Conservation (phyloP, 2,113 vertebrate species). For the Notiomystis cincta region DNA sequence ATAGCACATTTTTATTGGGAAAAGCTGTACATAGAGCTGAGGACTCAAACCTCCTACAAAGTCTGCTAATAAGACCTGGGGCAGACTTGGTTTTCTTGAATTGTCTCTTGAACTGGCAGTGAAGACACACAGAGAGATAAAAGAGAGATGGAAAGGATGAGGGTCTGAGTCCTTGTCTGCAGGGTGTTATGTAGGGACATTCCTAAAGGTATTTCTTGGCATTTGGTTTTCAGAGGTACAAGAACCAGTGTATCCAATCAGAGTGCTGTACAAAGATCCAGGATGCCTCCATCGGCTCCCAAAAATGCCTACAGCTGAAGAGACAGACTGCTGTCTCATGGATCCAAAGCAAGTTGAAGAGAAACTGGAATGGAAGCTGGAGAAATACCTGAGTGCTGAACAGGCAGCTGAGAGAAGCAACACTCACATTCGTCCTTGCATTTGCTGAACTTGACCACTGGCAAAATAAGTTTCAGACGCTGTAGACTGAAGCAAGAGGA, state of each 20-base stretch:
- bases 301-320: neutral
- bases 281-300: neutral
- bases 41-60: neutral
- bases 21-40: neutral
- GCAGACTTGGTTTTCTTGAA: neutral
- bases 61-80: neutral
- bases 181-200: neutral
- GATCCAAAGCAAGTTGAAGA: neutral
- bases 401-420: neutral
- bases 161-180: fast-evolving
- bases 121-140: neutral
- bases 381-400: neutral
- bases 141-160: neutral
- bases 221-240: neutral
- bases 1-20: neutral
- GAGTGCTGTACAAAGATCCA: neutral
- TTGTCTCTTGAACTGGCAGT: neutral
- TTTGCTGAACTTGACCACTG: neutral
- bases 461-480: neutral
- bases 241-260: neutral
- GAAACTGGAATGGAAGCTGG: neutral
- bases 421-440: neutral
- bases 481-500: neutral
- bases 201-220: neutral
- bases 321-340: neutral